Evolutionary conservation across 2,113 vertebrate genomes (phyloP).

Genomic region (Microcebus jonahi): DNA sequence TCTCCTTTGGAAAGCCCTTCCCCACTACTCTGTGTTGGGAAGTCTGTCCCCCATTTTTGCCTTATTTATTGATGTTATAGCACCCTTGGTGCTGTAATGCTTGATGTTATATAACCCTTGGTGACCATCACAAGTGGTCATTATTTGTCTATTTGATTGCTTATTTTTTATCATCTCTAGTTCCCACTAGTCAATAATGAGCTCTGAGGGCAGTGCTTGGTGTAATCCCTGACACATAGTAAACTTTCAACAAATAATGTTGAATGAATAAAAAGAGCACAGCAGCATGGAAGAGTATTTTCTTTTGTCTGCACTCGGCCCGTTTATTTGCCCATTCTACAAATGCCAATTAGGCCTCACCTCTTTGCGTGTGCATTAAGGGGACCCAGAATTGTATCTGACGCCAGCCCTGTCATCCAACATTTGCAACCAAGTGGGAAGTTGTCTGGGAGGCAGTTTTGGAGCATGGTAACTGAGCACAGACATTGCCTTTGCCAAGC

Average conservation of each 20-base stretch:
- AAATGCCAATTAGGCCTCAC: background rate
- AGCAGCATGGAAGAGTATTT: background rate
- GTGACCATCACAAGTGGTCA: background rate
- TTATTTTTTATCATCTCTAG: background rate
- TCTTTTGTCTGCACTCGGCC: background rate
- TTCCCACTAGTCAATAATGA: background rate
- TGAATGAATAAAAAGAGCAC: background rate
- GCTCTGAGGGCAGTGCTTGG: background rate
- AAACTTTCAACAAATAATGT: background rate
- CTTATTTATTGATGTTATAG: background rate
- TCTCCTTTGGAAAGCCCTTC: background rate
- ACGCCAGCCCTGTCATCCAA: background rate
- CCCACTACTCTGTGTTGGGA: background rate
- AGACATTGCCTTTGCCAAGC: constrained; percentile 40
- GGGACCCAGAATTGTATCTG: background rate
- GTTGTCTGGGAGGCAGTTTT: background rate
- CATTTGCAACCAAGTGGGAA: background rate
- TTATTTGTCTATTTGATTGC: background rate
- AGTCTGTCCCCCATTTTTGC: background rate
- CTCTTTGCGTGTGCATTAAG: background rate
- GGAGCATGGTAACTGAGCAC: background rate
- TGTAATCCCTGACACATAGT: background rate
- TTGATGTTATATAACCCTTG: too few relatives aligned
- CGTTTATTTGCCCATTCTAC: background rate
- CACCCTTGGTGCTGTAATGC: too few relatives aligned